A percentile compares a stretch with the other conserved stretches of the same genome.
These are phyloP conservation scores for Eustalomyia histrio DNA, from an alignment of 2,888 invertebrate species.

Conservation along the genomic window DNA sequence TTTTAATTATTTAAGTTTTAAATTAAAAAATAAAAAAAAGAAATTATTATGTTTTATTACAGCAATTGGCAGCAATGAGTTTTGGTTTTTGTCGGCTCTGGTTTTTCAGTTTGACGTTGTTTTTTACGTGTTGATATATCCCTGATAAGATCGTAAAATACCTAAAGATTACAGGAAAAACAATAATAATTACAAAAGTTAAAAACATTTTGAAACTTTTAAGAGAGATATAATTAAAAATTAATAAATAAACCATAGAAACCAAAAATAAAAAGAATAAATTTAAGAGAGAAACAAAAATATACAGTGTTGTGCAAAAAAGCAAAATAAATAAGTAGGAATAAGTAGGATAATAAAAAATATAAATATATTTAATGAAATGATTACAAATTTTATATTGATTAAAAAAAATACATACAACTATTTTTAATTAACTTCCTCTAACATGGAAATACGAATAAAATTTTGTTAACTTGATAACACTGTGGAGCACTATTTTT, in stretches of 20 bases:
- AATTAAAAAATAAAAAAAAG: constrained; percentile 51
- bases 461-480: too few species aligned
- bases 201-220: constrained; percentile 10
- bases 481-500: too few species aligned
- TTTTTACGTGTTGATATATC: constrained; percentile 80
- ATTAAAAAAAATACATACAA: too few species aligned
- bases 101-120: constrained; percentile 79
- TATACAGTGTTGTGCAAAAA: constrained; percentile 64
- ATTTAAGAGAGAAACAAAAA: constrained; percentile 30
- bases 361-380: not conserved
- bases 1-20: constrained; percentile 49
- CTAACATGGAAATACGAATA: too few species aligned
- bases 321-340: constrained; percentile 62
- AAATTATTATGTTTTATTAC: constrained; percentile 70
- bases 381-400: too few species aligned
- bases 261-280: constrained; percentile 19
- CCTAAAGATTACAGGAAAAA: constrained; percentile 70
- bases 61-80: constrained; percentile 80
- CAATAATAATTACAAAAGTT: constrained; percentile 30
- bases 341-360: not conserved
- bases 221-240: not conserved
- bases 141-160: constrained; percentile 80
- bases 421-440: too few species aligned
- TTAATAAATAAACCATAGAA: constrained; percentile 17
- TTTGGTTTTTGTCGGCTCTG: constrained; percentile 79